A percentile compares a stretch with the other conserved stretches of the same genome.
phyloP scores from a whole-genome alignment of 2,113 vertebrate species.

The Pardalotus punctatus region DNA sequence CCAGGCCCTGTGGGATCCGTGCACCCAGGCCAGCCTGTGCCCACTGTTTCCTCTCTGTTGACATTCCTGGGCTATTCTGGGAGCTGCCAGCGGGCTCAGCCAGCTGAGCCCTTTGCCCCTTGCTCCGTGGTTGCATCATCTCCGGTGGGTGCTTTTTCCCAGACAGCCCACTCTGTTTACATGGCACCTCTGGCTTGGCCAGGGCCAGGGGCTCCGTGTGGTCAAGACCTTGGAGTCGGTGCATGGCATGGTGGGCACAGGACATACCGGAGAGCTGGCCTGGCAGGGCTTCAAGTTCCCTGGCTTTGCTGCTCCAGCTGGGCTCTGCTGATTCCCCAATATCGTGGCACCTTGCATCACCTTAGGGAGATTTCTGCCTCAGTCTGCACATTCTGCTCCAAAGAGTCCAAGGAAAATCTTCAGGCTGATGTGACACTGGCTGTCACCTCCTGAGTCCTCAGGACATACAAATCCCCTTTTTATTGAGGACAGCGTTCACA shows the following conservation, averaged over 20 bases:
- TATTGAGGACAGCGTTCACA: accelerated
- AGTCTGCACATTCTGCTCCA: accelerated
- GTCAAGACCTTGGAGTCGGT: constrained; percentile 22
- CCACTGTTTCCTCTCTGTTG: constrained; percentile 31
- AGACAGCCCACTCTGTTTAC: constrained; percentile 64
- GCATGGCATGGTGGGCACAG: neutral
- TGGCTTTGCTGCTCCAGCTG: neutral
- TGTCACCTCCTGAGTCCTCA: neutral
- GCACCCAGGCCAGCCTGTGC: neutral
- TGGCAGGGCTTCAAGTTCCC: neutral
- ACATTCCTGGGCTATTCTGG: constrained; percentile 68
- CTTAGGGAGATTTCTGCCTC: neutral
- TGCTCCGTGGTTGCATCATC: constrained; percentile 32
- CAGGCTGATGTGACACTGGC: neutral
- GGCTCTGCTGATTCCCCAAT: neutral
- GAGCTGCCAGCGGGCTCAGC: constrained; percentile 47
- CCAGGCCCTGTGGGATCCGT: neutral
- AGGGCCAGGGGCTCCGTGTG: constrained; percentile 1
- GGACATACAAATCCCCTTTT: accelerated
- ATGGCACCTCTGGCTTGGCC: constrained; percentile 47
- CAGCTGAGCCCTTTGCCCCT: constrained; percentile 45
- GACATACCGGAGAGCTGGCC: neutral
- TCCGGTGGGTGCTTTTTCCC: constrained; percentile 60
- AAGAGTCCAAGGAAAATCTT: accelerated
- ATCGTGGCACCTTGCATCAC: neutral